These are phyloP conservation scores for Rhinoptilus africanus DNA, from an alignment of 2,113 vertebrate genomes.

Conservation along the genomic window DNA sequence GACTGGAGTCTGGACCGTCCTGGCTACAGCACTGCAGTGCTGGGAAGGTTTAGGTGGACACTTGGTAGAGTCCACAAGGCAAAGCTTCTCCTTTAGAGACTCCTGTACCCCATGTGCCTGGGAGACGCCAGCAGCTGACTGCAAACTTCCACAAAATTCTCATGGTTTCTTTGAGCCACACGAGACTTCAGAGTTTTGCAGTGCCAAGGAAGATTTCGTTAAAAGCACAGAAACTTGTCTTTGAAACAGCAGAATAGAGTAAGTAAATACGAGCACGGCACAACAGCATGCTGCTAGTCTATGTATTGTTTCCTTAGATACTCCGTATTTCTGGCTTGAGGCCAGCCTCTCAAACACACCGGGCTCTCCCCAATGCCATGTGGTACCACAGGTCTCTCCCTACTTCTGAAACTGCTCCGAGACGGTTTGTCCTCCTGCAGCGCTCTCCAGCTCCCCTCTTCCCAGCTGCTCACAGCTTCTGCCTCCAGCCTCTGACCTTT, in stretches of 20 bases:
- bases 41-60: background rate
- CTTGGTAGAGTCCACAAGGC: rapidly evolving
- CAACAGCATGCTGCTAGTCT: background rate
- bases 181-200: background rate
- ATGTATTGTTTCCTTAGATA: background rate
- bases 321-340: background rate
- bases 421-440: background rate
- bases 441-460: background rate
- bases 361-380: background rate
- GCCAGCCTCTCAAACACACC: background rate
- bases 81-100: background rate
- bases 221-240: background rate
- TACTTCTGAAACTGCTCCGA: background rate
- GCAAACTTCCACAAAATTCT: background rate
- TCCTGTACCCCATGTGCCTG: background rate
- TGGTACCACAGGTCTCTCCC: background rate
- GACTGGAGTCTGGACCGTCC: background rate
- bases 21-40: background rate
- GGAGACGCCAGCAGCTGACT: background rate
- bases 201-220: background rate
- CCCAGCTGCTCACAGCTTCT: background rate
- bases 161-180: background rate
- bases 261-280: background rate
- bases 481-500: slow-evolving; percentile 46
- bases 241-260: background rate